Evolutionary conservation across 92 coral and sea anemone genomes (phyloP).

Genomic region (Blastomussa wellsi): DNA sequence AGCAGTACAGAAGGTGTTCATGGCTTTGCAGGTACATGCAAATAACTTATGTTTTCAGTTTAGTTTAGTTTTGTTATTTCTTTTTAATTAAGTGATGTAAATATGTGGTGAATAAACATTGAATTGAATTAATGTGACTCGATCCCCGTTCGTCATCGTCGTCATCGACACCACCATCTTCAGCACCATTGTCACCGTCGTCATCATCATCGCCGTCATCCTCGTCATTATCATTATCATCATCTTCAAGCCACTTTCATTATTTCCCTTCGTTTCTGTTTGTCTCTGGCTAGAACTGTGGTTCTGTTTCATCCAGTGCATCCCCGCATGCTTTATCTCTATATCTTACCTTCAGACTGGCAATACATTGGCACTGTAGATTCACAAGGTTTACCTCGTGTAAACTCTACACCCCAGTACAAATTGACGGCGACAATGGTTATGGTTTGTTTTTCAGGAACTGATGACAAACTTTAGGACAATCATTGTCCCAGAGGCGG

Average conservation of each 20-base stretch:
- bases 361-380: neutral
- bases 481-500: conserved; percentile 95
- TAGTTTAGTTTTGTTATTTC: no score
- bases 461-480: conserved; percentile 95
- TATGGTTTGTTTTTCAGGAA: conserved; percentile 56
- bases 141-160: no score
- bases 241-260: neutral
- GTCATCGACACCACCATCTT: no score
- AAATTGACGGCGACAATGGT: neutral
- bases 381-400: no score
- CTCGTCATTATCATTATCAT: neutral
- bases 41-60: neutral
- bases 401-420: neutral
- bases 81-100: neutral
- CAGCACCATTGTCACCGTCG: no score
- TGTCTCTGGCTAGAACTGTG: neutral
- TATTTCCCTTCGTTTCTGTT: neutral
- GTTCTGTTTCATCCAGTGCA: neutral
- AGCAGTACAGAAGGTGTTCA: conserved; percentile 82
- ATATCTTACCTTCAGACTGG: neutral
- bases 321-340: neutral
- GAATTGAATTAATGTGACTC: no score
- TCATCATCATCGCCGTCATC: neutral
- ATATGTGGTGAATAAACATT: no score
- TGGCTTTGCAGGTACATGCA: conserved; percentile 77